Base-by-base conservation (phyloP, 2,113 vertebrate species). In the Istiophorus platypterus region DNA sequence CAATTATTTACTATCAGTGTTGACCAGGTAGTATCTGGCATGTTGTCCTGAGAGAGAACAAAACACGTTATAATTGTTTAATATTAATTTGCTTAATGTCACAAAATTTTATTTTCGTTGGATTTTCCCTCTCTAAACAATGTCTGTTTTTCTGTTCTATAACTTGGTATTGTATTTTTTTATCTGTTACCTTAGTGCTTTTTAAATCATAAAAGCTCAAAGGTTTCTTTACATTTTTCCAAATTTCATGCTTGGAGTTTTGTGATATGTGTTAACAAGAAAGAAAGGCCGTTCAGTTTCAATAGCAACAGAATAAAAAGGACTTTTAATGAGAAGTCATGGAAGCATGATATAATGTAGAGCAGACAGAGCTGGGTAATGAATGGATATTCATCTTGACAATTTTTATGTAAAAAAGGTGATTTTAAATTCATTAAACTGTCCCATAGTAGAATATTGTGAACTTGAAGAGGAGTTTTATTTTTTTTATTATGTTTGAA, bases 321-420 rank as follows among this genome's bases (percentile, higher is more conserved):
- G 27, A 41, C 27, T 56, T 72, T 76, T 27, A 78, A 12, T 51
- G 31, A 51, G 11, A 67, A 31, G 13, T 76, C 62, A 66, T 74
- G 81, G 66, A 81, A 47, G 34, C 20, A 39, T 27, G 45, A 66
- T 70, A 47, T 37, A 56, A 79, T 83, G 75, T 39, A 56, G 39
- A 82, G 22, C 52, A 77, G 58, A 80, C 59, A 20, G 57, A 75
- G 65, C 27, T 3, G n/a, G 59, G 61, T 80, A 76, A 73, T 71
- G 22, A 76, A 34, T 61, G 37, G 39, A 57, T 7, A 72, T 42
- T 52, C 22, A 76, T 57, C 58, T 42, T 11, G 61, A 49, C 13
- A 26, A 45, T 24, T 51, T 47, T 27, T 83, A 34, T 72, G 61
- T 47, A 34, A 56, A 71, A 69, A 51, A 67, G 45, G 39, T 24